phyloP scores from a whole-genome alignment of 2,888 invertebrate species.

The Nephrotoma guestfalica region DNA sequence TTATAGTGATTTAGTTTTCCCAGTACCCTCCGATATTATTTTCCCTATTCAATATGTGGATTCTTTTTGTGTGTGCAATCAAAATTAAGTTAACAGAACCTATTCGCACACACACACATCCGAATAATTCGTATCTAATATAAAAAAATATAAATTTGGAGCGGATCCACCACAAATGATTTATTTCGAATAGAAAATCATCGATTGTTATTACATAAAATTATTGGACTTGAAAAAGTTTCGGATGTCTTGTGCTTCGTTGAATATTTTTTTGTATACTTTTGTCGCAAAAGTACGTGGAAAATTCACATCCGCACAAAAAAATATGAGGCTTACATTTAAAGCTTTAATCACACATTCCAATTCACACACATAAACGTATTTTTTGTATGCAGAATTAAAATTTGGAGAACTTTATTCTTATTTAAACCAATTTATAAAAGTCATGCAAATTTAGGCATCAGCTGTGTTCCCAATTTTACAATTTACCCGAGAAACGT shows the following conservation, averaged over 20 bases:
- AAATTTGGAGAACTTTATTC: too few relatives aligned
- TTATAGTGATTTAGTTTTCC: background rate
- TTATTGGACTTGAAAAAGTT: background rate
- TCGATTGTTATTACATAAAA: background rate
- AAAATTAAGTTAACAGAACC: background rate
- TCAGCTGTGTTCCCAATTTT: background rate
- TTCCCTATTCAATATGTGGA: background rate
- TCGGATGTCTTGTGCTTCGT: background rate
- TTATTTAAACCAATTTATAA: too few relatives aligned
- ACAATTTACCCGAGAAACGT: background rate
- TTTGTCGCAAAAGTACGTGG: background rate
- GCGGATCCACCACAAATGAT: background rate
- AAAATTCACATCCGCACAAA: background rate
- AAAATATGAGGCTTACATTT: background rate
- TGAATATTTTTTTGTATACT: background rate
- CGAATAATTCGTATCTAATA: background rate
- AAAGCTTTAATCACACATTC: background rate
- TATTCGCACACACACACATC: background rate
- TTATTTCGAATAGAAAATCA: background rate
- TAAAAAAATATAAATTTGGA: background rate
- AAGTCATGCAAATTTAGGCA: too few relatives aligned
- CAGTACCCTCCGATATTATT: background rate
- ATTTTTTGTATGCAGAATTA: background rate
- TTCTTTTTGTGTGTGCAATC: background rate
- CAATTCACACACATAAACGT: background rate